Conservation (phyloP, 2,797 vertebrate genomes). For the Lycodopsis pacificus region DNA sequence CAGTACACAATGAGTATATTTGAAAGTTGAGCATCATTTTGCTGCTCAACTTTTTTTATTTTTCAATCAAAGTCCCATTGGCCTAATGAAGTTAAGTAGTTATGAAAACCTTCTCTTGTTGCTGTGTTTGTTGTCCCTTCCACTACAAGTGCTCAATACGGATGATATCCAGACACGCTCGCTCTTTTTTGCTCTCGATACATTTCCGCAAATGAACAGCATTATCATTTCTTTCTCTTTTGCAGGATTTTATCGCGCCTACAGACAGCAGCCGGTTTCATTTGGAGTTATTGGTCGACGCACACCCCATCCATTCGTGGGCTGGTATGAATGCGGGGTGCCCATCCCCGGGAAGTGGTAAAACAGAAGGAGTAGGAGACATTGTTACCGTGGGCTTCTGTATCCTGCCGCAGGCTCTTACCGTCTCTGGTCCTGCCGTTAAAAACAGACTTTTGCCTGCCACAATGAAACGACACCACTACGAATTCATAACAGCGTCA, state of each 20-base stretch:
- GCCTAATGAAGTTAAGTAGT: neutral
- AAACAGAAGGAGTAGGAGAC: slow-evolving; percentile 55
- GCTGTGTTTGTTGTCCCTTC: neutral
- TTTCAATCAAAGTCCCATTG: neutral
- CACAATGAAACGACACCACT: slow-evolving; percentile 72
- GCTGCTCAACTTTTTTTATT: too few relatives aligned
- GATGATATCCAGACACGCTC: neutral
- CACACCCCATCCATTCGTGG: slow-evolving; percentile 92
- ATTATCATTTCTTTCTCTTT: slow-evolving; percentile 50
- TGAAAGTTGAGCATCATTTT: slow-evolving; percentile 1
- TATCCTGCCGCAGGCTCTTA: slow-evolving; percentile 68
- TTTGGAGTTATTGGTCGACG: slow-evolving; percentile 93
- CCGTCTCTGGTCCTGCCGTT: slow-evolving; percentile 52
- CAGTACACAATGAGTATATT: neutral
- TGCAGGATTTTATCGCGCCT: slow-evolving; percentile 93
- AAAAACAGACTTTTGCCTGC: slow-evolving; percentile 79
- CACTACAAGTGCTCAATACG: neutral
- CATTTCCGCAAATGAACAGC: slow-evolving; percentile 14
- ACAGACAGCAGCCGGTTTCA: slow-evolving; percentile 93
- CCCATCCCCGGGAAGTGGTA: slow-evolving; percentile 99
- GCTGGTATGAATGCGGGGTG: slow-evolving; percentile 98
- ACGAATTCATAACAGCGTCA: slow-evolving; percentile 75
- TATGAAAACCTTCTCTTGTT: slow-evolving; percentile 5
- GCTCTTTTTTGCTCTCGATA: neutral
- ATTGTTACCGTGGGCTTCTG: slow-evolving; percentile 58